Conservation (phyloP, 2,113 vertebrate genomes). For the Cynoglossus semilaevis region DNA sequence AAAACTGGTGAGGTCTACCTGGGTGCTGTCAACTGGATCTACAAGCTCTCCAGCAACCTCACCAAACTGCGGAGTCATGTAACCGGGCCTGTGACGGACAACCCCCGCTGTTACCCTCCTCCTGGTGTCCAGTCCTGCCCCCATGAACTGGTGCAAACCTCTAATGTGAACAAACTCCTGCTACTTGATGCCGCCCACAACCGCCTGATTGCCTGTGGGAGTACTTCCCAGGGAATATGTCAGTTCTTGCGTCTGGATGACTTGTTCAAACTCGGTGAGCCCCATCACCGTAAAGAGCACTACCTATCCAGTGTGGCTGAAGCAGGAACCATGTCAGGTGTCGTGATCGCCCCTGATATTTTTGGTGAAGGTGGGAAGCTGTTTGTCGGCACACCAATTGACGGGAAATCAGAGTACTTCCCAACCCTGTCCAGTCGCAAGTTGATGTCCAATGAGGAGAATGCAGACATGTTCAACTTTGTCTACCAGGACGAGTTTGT, state of each 20-base stretch:
- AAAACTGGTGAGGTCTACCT: constrained; percentile 91
- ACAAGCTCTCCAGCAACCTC: constrained; percentile 91
- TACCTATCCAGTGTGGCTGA: constrained; percentile 95
- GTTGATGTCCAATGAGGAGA: constrained; percentile 93
- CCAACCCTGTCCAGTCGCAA: constrained; percentile 94
- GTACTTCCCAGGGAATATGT: constrained; percentile 95
- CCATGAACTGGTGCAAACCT: constrained; percentile 85
- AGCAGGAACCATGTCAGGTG: constrained; percentile 92
- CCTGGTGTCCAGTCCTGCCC: constrained; percentile 95
- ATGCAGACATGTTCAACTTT: constrained; percentile 96
- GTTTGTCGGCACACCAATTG: constrained; percentile 93
- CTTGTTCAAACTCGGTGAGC: constrained; percentile 95
- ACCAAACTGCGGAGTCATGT: constrained; percentile 88
- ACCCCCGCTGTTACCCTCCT: constrained; percentile 94
- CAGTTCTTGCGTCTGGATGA: constrained; percentile 95
- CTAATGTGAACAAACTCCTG: constrained; percentile 94
- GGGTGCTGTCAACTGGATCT: constrained; percentile 94
- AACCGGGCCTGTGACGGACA: constrained; percentile 93
- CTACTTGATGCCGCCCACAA: constrained; percentile 93
- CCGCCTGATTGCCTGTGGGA: constrained; percentile 92
- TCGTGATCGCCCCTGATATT: constrained; percentile 84
- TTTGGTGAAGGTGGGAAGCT: constrained; percentile 86
- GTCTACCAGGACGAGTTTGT: constrained; percentile 98
- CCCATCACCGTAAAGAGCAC: constrained; percentile 97
- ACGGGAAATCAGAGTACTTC: constrained; percentile 96